phyloP scores from a whole-genome alignment of 2,888 invertebrate species.

The Monopis laevigella region DNA sequence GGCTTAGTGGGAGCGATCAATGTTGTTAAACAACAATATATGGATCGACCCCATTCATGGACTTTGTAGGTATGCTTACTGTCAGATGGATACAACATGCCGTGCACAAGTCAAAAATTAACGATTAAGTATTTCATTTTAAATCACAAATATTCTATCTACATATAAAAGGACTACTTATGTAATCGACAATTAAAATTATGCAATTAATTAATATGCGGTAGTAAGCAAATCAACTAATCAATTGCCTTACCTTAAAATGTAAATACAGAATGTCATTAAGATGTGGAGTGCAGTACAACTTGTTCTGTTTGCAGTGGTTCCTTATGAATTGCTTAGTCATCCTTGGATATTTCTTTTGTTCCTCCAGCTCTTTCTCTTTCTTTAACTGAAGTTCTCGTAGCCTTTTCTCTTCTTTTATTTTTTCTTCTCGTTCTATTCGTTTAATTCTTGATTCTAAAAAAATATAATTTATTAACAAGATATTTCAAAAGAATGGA shows the following conservation, averaged over 20 bases:
- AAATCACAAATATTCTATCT: too few species aligned
- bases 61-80: too few species aligned
- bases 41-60: too few species aligned
- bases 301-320: slow-evolving; percentile 83
- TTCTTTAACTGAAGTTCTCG: slow-evolving; percentile 36
- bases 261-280: slow-evolving; percentile 96
- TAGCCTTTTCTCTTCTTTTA: slow-evolving; percentile 33
- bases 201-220: too few species aligned
- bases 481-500: neutral
- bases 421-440: slow-evolving; percentile 30
- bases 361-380: slow-evolving; percentile 45
- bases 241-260: slow-evolving; percentile 74
- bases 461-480: neutral
- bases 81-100: too few species aligned
- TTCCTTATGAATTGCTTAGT: slow-evolving; percentile 83
- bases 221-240: too few species aligned
- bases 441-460: slow-evolving; percentile 21
- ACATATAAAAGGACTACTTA: too few species aligned
- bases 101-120: too few species aligned
- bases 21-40: too few species aligned
- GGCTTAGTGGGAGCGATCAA: too few species aligned
- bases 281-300: slow-evolving; percentile 87
- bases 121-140: too few species aligned
- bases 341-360: slow-evolving; percentile 65
- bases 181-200: too few species aligned